phyloP scores from a whole-genome alignment of 2,888 invertebrate species.

The Scotopteryx bipunctaria region DNA sequence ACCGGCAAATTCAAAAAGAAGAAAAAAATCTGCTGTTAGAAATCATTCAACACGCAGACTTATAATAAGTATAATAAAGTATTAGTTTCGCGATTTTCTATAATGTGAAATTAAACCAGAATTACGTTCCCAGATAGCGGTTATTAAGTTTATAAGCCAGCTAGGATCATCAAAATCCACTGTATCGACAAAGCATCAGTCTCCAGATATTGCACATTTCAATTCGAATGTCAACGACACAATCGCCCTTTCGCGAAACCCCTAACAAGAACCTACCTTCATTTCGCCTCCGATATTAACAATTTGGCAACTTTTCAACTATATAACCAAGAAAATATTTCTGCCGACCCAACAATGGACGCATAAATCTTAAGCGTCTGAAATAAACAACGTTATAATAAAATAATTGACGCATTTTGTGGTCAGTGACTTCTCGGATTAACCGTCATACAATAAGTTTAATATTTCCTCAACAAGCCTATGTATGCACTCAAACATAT shows the following conservation, averaged over 20 bases:
- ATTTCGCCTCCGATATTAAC: conserved; percentile 36
- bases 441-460: conserved; percentile 15
- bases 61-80: too few species aligned
- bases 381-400: conserved; percentile 32
- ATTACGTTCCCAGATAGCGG: neutral
- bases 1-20: too few species aligned
- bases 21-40: too few species aligned
- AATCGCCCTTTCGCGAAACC: conserved; percentile 32
- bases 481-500: neutral
- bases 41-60: too few species aligned
- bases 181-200: conserved; percentile 12
- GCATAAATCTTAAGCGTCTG: conserved; percentile 33
- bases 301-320: conserved; percentile 31
- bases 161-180: neutral
- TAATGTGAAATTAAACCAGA: too few species aligned
- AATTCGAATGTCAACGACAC: conserved; percentile 36
- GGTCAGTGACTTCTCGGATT: conserved; percentile 28
- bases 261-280: conserved; percentile 29
- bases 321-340: conserved; percentile 14
- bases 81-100: too few species aligned
- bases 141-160: too few species aligned
- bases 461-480: neutral
- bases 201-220: conserved; percentile 25
- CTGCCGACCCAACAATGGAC: conserved; percentile 27
- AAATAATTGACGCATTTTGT: conserved; percentile 37